A percentile compares a stretch with the other conserved stretches of the same genome.
Conservation (phyloP, 1,140 invertebrate species). For the Cotesia typhae region DNA sequence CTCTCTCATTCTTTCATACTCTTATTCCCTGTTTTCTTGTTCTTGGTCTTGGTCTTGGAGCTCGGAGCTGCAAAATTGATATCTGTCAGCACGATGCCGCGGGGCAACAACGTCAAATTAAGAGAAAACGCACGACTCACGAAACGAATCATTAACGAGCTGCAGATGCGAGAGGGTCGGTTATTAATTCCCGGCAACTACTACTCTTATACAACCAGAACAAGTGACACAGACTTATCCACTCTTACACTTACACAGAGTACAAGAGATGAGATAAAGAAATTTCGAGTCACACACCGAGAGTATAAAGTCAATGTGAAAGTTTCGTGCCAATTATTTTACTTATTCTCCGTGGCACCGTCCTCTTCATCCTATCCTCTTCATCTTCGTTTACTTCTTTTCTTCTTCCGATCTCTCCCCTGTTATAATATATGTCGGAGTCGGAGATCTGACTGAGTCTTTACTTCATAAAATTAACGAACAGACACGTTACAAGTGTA, state of each 20-base stretch:
- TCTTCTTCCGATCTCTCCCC: constrained; percentile 22
- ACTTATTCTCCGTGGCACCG: neutral
- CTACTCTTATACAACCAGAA: constrained; percentile 17
- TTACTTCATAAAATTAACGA: constrained; percentile 38
- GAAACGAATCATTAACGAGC: constrained; percentile 43
- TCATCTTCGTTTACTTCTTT: constrained; percentile 3
- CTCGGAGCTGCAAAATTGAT: constrained; percentile 34
- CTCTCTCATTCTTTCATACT: constrained; percentile 11
- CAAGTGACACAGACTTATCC: constrained; percentile 25
- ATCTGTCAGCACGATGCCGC: constrained; percentile 37
- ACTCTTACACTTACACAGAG: neutral
- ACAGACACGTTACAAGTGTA: constrained; percentile 31
- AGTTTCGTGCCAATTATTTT: constrained; percentile 40
- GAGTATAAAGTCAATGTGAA: constrained; percentile 36
- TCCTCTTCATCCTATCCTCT: constrained; percentile 1
- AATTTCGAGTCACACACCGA: constrained; percentile 21
- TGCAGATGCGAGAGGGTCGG: constrained; percentile 40
- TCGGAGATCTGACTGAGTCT: constrained; percentile 33
- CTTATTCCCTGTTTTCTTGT: constrained; percentile 26
- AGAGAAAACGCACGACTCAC: constrained; percentile 37
- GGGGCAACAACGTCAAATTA: constrained; percentile 36
- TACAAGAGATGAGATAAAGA: constrained; percentile 17
- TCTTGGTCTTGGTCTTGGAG: constrained; percentile 33
- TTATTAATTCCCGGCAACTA: constrained; percentile 38
- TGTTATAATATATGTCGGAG: too few relatives aligned